These are phyloP conservation scores for Anser cygnoides DNA, from an alignment of 2,113 vertebrate genomes.

Conservation along the genomic window DNA sequence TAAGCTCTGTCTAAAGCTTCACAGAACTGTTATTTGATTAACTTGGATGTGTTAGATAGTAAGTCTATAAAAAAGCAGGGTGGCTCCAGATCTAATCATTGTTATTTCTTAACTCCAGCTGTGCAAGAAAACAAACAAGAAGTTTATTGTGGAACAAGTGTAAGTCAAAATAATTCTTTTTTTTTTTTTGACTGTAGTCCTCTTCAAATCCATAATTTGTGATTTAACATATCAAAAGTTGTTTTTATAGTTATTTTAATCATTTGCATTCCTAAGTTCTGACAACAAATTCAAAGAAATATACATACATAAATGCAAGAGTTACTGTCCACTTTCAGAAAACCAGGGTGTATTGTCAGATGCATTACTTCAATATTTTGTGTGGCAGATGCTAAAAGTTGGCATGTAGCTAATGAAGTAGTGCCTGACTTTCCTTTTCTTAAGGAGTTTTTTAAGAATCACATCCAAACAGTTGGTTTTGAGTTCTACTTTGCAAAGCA, in stretches of 20 bases:
- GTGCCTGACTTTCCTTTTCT: neutral
- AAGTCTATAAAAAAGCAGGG: neutral
- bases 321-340: slow-evolving; percentile 42
- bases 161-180: slow-evolving; percentile 16
- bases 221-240: slow-evolving; percentile 8
- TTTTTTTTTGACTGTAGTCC: neutral
- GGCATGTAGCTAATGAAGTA: slow-evolving; percentile 31
- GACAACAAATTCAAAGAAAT: slow-evolving; percentile 29
- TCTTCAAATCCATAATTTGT: slow-evolving; percentile 19
- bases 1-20: slow-evolving; percentile 28
- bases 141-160: slow-evolving; percentile 32
- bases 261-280: slow-evolving; percentile 32
- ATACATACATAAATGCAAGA: slow-evolving; percentile 31
- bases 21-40: slow-evolving; percentile 40
- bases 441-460: neutral
- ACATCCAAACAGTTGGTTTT: neutral
- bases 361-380: slow-evolving; percentile 22
- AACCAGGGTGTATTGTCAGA: slow-evolving; percentile 19
- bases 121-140: slow-evolving; percentile 7
- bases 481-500: slow-evolving; percentile 39
- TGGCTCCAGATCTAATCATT: slow-evolving; percentile 12
- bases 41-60: slow-evolving; percentile 10
- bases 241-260: slow-evolving; percentile 23
- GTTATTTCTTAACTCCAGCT: slow-evolving; percentile 28
- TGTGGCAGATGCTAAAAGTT: slow-evolving; percentile 25